These are phyloP conservation scores for Pelobates cultripes DNA, from an alignment of 2,797 vertebrate species.

Conservation along the genomic window DNA sequence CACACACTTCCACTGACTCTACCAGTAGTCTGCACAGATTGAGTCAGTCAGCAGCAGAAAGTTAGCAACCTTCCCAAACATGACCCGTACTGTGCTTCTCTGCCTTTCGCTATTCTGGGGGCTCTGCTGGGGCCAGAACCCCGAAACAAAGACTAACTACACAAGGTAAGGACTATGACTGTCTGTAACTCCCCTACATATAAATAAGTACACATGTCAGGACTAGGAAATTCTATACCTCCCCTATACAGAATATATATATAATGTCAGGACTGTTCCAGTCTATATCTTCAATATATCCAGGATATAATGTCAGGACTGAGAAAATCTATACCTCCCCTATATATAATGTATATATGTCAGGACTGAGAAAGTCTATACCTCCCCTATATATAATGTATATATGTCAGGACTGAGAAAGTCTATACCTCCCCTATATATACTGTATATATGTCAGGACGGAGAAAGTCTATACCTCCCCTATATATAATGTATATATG, in stretches of 20 bases:
- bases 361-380: no score
- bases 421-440: no score
- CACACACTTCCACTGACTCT: background rate
- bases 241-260: background rate
- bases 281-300: no score
- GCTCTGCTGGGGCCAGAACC: conserved; percentile 7
- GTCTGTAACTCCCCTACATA: background rate
- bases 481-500: no score
- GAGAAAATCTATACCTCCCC: no score
- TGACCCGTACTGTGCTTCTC: conserved; percentile 9
- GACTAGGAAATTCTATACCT: conserved; percentile 1
- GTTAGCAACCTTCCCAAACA: conserved; percentile 17
- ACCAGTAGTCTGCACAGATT: background rate
- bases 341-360: no score
- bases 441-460: no score
- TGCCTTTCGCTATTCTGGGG: background rate
- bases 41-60: background rate
- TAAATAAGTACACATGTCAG: background rate
- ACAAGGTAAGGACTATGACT: conserved; percentile 31
- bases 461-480: no score
- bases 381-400: no score
- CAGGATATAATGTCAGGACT: no score
- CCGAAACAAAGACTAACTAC: conserved; percentile 13
- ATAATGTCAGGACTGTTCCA: background rate
- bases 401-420: no score